Evolutionary conservation across 2,888 invertebrate species (phyloP).

Genomic region (Protula sp.): DNA sequence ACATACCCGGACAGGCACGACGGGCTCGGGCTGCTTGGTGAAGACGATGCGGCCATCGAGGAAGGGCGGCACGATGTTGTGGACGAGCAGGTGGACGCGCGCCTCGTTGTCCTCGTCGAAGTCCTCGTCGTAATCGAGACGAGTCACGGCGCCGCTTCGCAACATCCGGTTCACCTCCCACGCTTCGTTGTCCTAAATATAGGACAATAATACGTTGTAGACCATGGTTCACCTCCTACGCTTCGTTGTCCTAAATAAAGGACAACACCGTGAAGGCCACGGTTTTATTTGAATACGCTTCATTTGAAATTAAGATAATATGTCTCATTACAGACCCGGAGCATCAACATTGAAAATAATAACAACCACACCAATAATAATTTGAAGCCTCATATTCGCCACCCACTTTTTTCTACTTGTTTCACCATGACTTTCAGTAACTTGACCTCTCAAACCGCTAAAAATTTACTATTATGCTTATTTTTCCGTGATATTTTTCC

Average conservation of each 20-base stretch:
- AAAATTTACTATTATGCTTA: no score
- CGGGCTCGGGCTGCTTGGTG: conserved; percentile 97
- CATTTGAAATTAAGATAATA: no score
- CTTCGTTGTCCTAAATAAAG: conserved; percentile 81
- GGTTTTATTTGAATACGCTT: no score
- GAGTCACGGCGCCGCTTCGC: conserved; percentile 80
- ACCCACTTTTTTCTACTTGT: no score
- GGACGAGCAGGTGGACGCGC: conserved; percentile 89
- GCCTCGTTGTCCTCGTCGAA: conserved; percentile 87
- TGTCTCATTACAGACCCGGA: no score
- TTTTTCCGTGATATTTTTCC: no score
- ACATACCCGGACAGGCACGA: conserved; percentile 87
- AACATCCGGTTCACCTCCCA: conserved; percentile 99
- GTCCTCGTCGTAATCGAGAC: conserved; percentile 68
- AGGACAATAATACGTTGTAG: not conserved
- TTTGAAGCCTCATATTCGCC: no score
- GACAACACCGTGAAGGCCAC: not conserved
- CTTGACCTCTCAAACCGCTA: no score
- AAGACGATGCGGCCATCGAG: conserved; percentile 97
- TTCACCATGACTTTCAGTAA: no score
- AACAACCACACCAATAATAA: no score
- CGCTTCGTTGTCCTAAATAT: conserved; percentile 83
- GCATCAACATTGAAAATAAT: no score
- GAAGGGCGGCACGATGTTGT: conserved; percentile 98
- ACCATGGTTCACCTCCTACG: conserved; percentile 87